These are phyloP conservation scores for Litocranius walleri DNA, from an alignment of 2,113 vertebrate species.

Conservation along the genomic window DNA sequence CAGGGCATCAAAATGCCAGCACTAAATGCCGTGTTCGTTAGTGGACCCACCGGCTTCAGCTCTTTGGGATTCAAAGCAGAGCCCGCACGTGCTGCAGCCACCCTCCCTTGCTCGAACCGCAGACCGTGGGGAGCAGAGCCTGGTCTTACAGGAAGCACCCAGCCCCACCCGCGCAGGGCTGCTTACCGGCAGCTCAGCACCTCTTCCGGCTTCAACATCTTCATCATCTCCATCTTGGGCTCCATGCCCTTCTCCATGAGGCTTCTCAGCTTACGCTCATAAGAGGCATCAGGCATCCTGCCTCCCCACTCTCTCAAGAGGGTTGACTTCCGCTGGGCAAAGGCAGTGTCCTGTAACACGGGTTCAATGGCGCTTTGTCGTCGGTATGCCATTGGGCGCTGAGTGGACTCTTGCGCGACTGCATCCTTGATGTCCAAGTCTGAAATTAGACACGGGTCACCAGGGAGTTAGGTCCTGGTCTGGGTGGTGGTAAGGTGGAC, in stretches of 20 bases:
- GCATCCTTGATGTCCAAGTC: neutral
- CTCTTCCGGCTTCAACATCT: slow-evolving; percentile 67
- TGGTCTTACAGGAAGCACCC: rapidly evolving
- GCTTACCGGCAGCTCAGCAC: slow-evolving; percentile 77
- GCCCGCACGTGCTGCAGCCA: neutral
- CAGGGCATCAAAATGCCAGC: neutral
- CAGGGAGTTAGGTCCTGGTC: neutral
- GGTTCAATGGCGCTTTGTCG: neutral
- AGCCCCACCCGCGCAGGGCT: rapidly evolving
- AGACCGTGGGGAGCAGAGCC: rapidly evolving
- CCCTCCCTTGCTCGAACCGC: too few relatives aligned
- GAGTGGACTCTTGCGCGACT: rapidly evolving
- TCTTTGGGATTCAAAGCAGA: neutral
- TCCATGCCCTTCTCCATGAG: slow-evolving; percentile 41
- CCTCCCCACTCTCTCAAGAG: neutral
- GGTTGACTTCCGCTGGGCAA: neutral
- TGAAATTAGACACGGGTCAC: neutral
- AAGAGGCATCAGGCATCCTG: neutral
- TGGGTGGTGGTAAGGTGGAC: rapidly evolving
- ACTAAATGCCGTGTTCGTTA: too few relatives aligned
- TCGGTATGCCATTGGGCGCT: rapidly evolving
- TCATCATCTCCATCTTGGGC: slow-evolving; percentile 34
- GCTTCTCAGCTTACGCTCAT: slow-evolving; percentile 60
- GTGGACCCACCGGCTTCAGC: neutral
- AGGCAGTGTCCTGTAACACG: rapidly evolving